phyloP scores from a whole-genome alignment of 2,888 invertebrate species.

The Fabriciana adippe region DNA sequence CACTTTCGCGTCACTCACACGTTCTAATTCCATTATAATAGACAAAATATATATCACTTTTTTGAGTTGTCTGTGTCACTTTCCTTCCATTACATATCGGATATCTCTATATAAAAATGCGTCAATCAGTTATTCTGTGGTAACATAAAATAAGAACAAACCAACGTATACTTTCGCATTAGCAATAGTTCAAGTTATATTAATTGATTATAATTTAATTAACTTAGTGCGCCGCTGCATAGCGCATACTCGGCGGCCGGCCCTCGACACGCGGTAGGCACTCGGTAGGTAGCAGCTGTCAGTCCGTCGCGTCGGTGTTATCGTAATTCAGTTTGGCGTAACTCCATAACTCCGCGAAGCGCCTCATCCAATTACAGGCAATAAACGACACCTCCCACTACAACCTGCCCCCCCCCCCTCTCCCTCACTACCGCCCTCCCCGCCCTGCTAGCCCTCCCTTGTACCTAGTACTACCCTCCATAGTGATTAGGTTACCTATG shows the following conservation, averaged over 20 bases:
- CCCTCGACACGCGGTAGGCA: not conserved
- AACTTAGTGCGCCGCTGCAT: not conserved
- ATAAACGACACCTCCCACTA: slow-evolving; percentile 9
- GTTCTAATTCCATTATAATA: too few species aligned
- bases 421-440: not conserved
- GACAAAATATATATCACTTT: too few species aligned
- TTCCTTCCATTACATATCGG: too few species aligned
- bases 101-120: too few species aligned
- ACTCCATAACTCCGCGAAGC: slow-evolving; percentile 24
- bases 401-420: not conserved
- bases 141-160: too few species aligned
- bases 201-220: not conserved
- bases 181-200: not conserved
- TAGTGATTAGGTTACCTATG: slow-evolving; percentile 7
- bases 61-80: too few species aligned
- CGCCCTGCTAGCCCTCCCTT: not conserved
- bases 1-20: too few species aligned
- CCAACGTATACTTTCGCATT: too few species aligned
- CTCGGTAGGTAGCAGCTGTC: slow-evolving; percentile 9
- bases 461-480: slow-evolving; percentile 1
- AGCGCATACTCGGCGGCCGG: too few species aligned
- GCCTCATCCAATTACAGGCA: slow-evolving; percentile 21
- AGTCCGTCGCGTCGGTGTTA: slow-evolving; percentile 12
- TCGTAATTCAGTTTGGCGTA: slow-evolving; percentile 26
- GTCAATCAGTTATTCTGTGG: too few species aligned